Evolutionary conservation across 2,113 vertebrate genomes (phyloP), one percentile per base, ranked within the genome.

Genomic region (Protobothrops mucrosquamatus): DNA sequence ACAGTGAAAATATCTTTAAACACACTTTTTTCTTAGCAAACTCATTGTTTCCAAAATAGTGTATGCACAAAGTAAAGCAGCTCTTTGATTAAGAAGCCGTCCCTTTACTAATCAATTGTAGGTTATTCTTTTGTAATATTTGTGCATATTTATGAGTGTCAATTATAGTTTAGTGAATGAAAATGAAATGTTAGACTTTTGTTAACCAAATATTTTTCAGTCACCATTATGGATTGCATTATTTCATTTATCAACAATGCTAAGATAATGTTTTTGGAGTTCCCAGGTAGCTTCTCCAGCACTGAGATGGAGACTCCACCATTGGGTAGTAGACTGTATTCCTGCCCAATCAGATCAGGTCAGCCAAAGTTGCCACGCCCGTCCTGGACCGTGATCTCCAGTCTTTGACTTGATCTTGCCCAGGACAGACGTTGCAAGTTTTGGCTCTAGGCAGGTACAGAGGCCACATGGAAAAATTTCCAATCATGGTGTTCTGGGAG

Each of bases 1-100:
- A 89, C 69, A 91, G 26, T 0, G 0, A 85, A 89, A 92, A 89
- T 93, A 69, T 55, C 94, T 94, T 89, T 85, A 94, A 93, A 93
- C 85, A 23, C 8, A 91, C 89, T 94, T 92, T 93, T 46, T 34
- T 90, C 87, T 93, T 23, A 34, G 14, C 56, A 48, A 69, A 51
- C 87, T 81, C 24, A 48, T 74, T 39, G 69, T 74, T 74, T 74
- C n/a, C 34, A n/a, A n/a, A n/a, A n/a, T 69, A 69, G 14, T 69
- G 29, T 69, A 69, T n/a, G 12, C 4, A 14, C 29, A 69, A 69
- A 69, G 29, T 69, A 69, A 34, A 74, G 15, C 39, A 18, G n/a
- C 69, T 34, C n/a, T 15, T 74, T 7, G n/a, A 74, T 74, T 74
- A 74, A 74, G 69, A 34, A 74, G 15, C 69, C 18, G 12, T 74